These are phyloP conservation scores for Platycheirus rosarum DNA, from an alignment of 2,888 invertebrate genomes.

Conservation along the genomic window DNA sequence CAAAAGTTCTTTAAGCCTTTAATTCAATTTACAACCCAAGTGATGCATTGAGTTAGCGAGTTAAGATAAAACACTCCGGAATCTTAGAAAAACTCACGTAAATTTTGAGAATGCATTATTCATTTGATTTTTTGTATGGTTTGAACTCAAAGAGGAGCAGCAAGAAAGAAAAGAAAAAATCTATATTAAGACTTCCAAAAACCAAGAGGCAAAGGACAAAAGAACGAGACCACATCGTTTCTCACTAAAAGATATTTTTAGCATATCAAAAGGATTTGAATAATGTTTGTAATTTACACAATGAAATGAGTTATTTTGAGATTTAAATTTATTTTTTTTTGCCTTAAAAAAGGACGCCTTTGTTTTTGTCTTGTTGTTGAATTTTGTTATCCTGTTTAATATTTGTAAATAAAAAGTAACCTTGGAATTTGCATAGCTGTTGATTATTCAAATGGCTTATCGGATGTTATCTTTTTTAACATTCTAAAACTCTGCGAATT, in stretches of 20 bases:
- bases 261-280: constrained; percentile 70
- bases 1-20: constrained; percentile 24
- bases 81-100: constrained; percentile 15
- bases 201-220: constrained; percentile 41
- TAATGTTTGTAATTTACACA: constrained; percentile 48
- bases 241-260: constrained; percentile 38
- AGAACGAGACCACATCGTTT: constrained; percentile 49
- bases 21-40: constrained; percentile 49
- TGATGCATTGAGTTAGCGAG: constrained; percentile 52
- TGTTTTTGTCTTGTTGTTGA: neutral
- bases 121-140: constrained; percentile 20
- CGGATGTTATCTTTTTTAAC: too few relatives aligned
- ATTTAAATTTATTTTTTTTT: constrained; percentile 48
- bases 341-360: neutral
- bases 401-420: neutral
- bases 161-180: too few relatives aligned
- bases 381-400: neutral
- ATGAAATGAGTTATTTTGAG: constrained; percentile 38
- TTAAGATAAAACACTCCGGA: constrained; percentile 8
- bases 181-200: constrained; percentile 26
- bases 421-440: neutral
- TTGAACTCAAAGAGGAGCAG: neutral
- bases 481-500: too few relatives aligned
- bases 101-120: constrained; percentile 52
- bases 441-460: too few relatives aligned